A percentile compares a stretch with the other conserved stretches of the same genome.
These are phyloP conservation scores for Rhabdomys dilectus DNA, from an alignment of 2,113 vertebrate genomes.

Conservation along the genomic window DNA sequence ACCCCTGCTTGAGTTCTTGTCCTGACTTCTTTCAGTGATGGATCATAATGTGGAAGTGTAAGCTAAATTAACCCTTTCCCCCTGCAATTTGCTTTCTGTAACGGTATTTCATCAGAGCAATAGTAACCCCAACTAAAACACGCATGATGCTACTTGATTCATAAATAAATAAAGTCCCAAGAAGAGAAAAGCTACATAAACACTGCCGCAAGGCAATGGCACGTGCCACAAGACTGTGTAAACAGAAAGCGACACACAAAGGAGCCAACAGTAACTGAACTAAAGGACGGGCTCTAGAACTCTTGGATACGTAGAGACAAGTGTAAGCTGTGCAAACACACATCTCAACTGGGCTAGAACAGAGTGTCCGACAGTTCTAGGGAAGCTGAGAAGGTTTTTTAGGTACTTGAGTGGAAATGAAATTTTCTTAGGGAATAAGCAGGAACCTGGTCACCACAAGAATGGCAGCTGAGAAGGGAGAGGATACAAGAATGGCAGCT, in stretches of 20 bases:
- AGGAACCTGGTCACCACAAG: not conserved
- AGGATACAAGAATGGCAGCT: not conserved
- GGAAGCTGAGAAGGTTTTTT: not conserved
- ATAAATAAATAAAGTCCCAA: not conserved
- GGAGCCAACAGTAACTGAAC: not conserved
- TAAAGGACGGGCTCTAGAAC: not conserved
- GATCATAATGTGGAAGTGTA: not conserved
- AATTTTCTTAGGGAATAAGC: not conserved
- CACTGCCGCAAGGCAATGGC: not conserved
- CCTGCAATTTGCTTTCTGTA: not conserved
- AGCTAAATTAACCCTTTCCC: not conserved
- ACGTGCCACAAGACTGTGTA: not conserved
- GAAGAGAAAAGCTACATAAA: not conserved
- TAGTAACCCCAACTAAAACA: not conserved
- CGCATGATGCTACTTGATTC: not conserved
- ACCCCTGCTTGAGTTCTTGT: not conserved
- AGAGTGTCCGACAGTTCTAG: not conserved
- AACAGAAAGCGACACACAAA: not conserved
- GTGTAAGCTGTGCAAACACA: not conserved
- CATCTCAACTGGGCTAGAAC: conserved; percentile 11
- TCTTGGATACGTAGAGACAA: not conserved
- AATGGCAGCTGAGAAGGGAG: not conserved
- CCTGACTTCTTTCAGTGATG: not conserved
- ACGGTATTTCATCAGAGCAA: not conserved
- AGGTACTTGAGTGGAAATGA: conserved; percentile 7